These are phyloP conservation scores for Holacanthella duospinosa DNA, from an alignment of 2,888 invertebrate species.

Conservation along the genomic window DNA sequence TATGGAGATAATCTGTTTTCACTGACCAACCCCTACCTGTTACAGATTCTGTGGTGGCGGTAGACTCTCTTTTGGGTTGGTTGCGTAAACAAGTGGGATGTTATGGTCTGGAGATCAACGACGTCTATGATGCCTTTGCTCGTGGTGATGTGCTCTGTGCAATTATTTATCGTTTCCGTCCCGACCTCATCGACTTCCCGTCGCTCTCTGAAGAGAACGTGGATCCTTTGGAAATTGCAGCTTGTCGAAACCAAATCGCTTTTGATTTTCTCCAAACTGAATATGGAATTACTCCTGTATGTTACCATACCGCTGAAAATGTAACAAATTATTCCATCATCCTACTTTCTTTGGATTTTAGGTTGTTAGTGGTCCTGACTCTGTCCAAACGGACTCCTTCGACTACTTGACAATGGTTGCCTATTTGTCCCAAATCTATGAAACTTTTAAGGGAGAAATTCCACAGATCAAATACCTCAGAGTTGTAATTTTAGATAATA, in stretches of 20 bases:
- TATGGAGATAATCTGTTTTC: neutral
- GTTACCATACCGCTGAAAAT: slow-evolving; percentile 15
- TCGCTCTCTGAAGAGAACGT: slow-evolving; percentile 54
- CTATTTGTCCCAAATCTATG: slow-evolving; percentile 79
- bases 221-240: slow-evolving; percentile 37
- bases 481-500: slow-evolving; percentile 51
- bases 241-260: slow-evolving; percentile 66
- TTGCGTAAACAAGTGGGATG: slow-evolving; percentile 59
- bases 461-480: slow-evolving; percentile 67
- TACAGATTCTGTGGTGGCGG: slow-evolving; percentile 52
- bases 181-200: slow-evolving; percentile 71
- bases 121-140: slow-evolving; percentile 60
- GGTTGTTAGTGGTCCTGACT: slow-evolving; percentile 66
- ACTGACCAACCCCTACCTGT: neutral
- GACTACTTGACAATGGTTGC: slow-evolving; percentile 66
- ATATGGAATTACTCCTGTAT: slow-evolving; percentile 56
- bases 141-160: slow-evolving; percentile 58
- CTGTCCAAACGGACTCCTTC: slow-evolving; percentile 56
- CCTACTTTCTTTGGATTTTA: slow-evolving; percentile 34
- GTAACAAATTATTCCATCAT: neutral
- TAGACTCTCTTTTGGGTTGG: slow-evolving; percentile 67
- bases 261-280: slow-evolving; percentile 77
- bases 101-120: slow-evolving; percentile 51
- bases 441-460: slow-evolving; percentile 81
- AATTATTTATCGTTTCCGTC: slow-evolving; percentile 73